A percentile compares a stretch with the other conserved stretches of the same genome.
These are phyloP conservation scores for Anolis apletophallus DNA, from an alignment of 2,797 vertebrate species.

Conservation along the genomic window DNA sequence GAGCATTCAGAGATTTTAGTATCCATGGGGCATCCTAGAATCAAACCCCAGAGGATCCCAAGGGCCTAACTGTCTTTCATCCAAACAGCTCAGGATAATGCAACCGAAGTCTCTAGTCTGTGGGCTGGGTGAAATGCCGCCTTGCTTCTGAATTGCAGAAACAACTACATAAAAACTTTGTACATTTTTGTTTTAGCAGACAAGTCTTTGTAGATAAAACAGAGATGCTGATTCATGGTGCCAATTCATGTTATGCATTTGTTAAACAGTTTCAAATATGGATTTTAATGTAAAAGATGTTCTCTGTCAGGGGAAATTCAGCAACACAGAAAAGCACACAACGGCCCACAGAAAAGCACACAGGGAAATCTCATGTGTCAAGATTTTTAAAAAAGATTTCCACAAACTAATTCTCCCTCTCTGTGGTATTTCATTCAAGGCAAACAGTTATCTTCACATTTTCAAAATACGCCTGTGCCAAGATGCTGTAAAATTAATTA, in stretches of 20 bases:
- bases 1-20: no score
- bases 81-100: background rate
- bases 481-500: slow-evolving; percentile 41
- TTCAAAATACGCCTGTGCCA: slow-evolving; percentile 26
- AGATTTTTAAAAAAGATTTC: slow-evolving; percentile 14
- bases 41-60: no score
- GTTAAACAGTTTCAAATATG: background rate
- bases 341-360: background rate
- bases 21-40: no score
- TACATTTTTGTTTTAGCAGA: background rate
- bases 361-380: background rate
- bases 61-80: no score
- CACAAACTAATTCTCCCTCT: slow-evolving; percentile 5
- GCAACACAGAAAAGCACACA: background rate
- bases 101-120: background rate
- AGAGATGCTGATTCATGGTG: background rate
- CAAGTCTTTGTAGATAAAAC: background rate
- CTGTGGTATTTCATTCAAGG: slow-evolving; percentile 7
- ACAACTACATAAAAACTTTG: background rate
- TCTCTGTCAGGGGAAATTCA: background rate
- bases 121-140: background rate
- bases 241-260: background rate
- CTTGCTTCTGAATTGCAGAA: background rate
- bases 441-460: slow-evolving; percentile 14
- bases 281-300: background rate